Conservation (phyloP, 1,140 invertebrate genomes). For the Scylla paramamosain region DNA sequence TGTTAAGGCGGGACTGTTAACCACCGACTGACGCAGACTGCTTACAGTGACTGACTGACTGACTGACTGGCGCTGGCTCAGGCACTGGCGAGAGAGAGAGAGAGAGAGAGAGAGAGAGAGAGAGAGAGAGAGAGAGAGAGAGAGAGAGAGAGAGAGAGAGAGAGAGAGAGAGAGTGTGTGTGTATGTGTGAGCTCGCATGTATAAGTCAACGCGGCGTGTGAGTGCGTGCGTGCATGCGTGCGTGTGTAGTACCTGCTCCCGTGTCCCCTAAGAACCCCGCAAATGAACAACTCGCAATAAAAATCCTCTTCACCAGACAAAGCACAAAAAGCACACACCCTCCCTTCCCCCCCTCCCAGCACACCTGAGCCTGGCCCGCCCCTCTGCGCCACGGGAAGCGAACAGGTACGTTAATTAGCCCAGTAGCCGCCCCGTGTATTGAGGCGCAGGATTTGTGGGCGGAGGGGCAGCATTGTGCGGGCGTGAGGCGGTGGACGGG, state of each 20-base stretch:
- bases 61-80: background rate
- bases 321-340: background rate
- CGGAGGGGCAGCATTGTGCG: slow-evolving; percentile 64
- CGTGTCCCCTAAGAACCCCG: background rate
- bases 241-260: no score
- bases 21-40: no score
- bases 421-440: slow-evolving; percentile 58
- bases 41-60: background rate
- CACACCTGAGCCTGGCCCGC: background rate
- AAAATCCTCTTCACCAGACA: background rate
- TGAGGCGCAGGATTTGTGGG: slow-evolving; percentile 49
- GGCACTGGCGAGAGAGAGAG: slow-evolving; percentile 39
- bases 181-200: no score
- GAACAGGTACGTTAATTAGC: slow-evolving; percentile 70
- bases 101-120: slow-evolving; percentile 62
- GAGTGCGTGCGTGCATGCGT: background rate
- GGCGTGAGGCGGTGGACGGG: slow-evolving; percentile 68
- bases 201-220: background rate
- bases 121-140: slow-evolving; percentile 63
- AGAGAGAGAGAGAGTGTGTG: no score
- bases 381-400: background rate
- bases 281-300: background rate
- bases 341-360: background rate
- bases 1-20: background rate
- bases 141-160: no score